These are phyloP conservation scores for Clusia tigrina DNA, from an alignment of 2,888 invertebrate species.

Conservation along the genomic window DNA sequence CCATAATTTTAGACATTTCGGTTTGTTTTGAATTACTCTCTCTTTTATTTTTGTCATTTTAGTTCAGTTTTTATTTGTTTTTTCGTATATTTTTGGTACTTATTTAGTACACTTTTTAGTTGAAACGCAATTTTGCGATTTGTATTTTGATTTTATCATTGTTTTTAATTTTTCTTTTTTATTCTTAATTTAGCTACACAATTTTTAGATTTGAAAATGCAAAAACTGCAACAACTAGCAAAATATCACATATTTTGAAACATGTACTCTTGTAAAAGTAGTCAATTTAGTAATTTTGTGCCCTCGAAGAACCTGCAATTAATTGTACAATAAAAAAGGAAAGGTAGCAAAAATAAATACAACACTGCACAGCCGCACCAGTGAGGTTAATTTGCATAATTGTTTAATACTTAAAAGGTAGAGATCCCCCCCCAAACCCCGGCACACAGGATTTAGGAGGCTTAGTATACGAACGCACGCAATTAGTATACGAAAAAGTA, in stretches of 20 bases:
- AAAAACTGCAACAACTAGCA: slow-evolving; percentile 3
- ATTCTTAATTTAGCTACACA: slow-evolving; percentile 32
- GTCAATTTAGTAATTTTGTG: not conserved
- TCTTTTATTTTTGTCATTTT: slow-evolving; percentile 2
- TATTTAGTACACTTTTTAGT: too few species aligned
- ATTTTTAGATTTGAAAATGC: slow-evolving; percentile 34
- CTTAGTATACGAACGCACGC: too few species aligned
- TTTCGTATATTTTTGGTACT: too few species aligned
- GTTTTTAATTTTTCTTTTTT: slow-evolving; percentile 18
- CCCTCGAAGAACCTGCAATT: not conserved
- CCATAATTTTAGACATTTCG: slow-evolving; percentile 41
- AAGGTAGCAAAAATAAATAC: not conserved
- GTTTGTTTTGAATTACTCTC: slow-evolving; percentile 57
- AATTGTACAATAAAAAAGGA: not conserved
- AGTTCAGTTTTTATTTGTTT: slow-evolving; percentile 18
- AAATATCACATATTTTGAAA: not conserved
- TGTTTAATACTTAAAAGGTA: too few species aligned
- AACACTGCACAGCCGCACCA: not conserved
- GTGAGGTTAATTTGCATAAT: too few species aligned
- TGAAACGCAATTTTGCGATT: slow-evolving; percentile 24
- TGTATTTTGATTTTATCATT: slow-evolving; percentile 18
- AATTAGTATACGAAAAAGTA: too few species aligned
- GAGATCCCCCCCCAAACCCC: too few species aligned
- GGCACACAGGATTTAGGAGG: too few species aligned
- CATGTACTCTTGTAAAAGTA: not conserved